Percentiles rank a stretch among this genome's conserved stretches.
Conservation (phyloP, 92 coral and sea anemone genomes). For the Porites lobata region DNA sequence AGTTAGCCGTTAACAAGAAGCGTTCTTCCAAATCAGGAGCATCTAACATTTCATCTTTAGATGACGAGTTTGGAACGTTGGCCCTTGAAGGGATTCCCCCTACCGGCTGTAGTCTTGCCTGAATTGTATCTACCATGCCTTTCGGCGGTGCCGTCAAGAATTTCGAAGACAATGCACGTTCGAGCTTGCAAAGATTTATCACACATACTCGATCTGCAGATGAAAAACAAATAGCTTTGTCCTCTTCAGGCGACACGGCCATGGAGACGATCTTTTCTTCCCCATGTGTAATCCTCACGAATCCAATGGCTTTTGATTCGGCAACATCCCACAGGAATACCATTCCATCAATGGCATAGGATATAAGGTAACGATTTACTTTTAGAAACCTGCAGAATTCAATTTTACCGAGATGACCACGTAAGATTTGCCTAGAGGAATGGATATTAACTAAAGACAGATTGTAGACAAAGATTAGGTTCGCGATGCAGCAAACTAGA, state of each 20-base stretch:
- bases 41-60: no score
- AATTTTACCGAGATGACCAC: neutral
- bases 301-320: slow-evolving; percentile 29
- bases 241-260: neutral
- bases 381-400: slow-evolving; percentile 45
- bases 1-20: no score
- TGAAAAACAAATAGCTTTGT: neutral
- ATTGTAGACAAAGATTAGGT: neutral
- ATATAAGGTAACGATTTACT: slow-evolving; percentile 44
- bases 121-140: no score
- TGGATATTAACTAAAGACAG: neutral
- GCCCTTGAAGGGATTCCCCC: no score
- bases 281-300: neutral
- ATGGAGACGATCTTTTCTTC: neutral
- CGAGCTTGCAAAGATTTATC: neutral
- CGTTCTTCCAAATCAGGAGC: no score
- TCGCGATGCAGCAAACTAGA: slow-evolving; percentile 5
- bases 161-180: no score
- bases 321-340: slow-evolving; percentile 37
- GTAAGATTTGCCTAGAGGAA: neutral
- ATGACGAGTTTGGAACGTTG: no score
- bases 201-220: neutral
- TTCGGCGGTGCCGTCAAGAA: no score
- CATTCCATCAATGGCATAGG: slow-evolving; percentile 14
- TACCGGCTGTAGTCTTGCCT: no score